phyloP scores from a whole-genome alignment of 2,113 vertebrate genomes.

The Scomber scombrus region DNA sequence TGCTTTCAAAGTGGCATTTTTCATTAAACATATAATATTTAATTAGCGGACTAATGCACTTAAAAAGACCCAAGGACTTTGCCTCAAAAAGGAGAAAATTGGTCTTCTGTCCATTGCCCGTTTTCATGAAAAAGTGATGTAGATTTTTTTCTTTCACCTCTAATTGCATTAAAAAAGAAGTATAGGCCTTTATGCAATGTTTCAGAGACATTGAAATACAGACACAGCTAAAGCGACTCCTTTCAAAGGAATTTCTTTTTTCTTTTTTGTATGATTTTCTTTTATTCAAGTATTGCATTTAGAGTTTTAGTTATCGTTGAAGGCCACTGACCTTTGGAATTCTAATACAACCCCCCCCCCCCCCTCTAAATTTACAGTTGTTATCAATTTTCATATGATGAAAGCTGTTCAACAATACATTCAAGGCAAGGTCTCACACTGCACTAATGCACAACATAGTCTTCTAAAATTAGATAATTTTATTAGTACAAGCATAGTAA shows the following conservation, averaged over 20 bases:
- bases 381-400: conserved; percentile 30
- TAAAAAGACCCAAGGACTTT: conserved; percentile 82
- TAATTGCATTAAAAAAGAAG: conserved; percentile 78
- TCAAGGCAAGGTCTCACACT: conserved; percentile 7
- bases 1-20: conserved; percentile 77
- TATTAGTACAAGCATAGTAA: neutral
- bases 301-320: conserved; percentile 68
- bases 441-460: neutral
- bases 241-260: conserved; percentile 48
- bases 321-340: conserved; percentile 62
- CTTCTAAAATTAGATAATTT: neutral
- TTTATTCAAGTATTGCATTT: conserved; percentile 68
- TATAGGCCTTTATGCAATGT: conserved; percentile 77
- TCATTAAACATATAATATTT: conserved; percentile 81
- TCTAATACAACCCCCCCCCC: conserved; percentile 42
- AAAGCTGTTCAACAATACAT: conserved; percentile 14
- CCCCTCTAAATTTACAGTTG: conserved; percentile 23
- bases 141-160: conserved; percentile 65
- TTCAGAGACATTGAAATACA: conserved; percentile 74
- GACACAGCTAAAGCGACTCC: conserved; percentile 50
- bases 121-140: conserved; percentile 74
- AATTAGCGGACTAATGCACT: conserved; percentile 81
- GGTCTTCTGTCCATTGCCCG: conserved; percentile 79
- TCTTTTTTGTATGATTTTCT: conserved; percentile 41
- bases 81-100: conserved; percentile 72